Conservation (phyloP, 2,113 vertebrate species). For the Peromyscus californicus region DNA sequence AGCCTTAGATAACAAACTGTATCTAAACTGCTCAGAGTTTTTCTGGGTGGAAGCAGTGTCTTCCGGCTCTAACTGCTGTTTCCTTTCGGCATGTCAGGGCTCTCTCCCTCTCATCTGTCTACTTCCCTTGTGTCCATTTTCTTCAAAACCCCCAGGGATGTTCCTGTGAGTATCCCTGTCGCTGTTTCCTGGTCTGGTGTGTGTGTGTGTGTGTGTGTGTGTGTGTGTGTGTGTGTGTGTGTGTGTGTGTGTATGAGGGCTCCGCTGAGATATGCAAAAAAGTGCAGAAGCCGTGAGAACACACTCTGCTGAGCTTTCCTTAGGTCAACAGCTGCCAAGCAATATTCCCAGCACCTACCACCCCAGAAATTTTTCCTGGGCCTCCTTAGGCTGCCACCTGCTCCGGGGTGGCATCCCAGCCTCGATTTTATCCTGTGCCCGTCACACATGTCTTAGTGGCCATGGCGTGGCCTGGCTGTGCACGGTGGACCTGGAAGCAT, state of each 20-base stretch:
- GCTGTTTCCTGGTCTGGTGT: slow-evolving; percentile 19
- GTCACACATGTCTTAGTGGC: background rate
- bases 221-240: too few species aligned
- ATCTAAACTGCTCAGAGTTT: background rate
- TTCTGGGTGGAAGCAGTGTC: background rate
- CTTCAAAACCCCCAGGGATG: background rate
- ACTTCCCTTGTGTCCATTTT: background rate
- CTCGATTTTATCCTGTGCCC: background rate
- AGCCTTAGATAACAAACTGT: background rate
- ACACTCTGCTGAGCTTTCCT: background rate
- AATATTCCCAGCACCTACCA: background rate
- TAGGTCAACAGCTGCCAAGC: background rate
- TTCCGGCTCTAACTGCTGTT: background rate
- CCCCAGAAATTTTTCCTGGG: background rate
- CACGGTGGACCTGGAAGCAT: background rate
- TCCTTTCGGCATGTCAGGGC: background rate
- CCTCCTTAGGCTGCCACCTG: background rate
- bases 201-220: too few species aligned
- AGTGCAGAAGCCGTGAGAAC: too few species aligned
- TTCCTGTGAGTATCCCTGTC: background rate
- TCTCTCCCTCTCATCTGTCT: background rate
- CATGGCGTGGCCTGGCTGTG: background rate
- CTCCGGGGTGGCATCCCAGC: background rate
- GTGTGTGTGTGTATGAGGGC: background rate
- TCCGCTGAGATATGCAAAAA: background rate